A percentile compares a stretch with the other conserved stretches of the same genome.
These are phyloP conservation scores for rat (Rattus norvegicus) DNA, from an alignment of 2,113 vertebrate genomes.

Conservation along the genomic window GRCr8 NC_086026.1:47385001-47385500, in stretches of 20 bases:
- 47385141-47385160: background rate
- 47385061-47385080: background rate
- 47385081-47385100: background rate
- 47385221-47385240: background rate
- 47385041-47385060: background rate
- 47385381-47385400: constrained; percentile 48
- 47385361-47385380: constrained; percentile 17
- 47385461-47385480: background rate
- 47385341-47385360: constrained; percentile 24
- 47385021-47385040: background rate
- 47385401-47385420: constrained; percentile 50
- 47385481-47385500: too few relatives aligned
- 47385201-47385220: background rate
- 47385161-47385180: background rate
- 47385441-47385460: background rate
- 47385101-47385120: background rate
- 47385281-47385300: constrained; percentile 11
- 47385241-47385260: background rate
- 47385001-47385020: background rate
- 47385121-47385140: background rate
- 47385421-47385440: constrained; percentile 37
- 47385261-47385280: background rate
- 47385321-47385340: background rate
- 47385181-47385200: background rate
- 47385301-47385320: constrained; percentile 24